phyloP scores from a whole-genome alignment of 2,797 vertebrate species.

The Pseudochromis fuscus region DNA sequence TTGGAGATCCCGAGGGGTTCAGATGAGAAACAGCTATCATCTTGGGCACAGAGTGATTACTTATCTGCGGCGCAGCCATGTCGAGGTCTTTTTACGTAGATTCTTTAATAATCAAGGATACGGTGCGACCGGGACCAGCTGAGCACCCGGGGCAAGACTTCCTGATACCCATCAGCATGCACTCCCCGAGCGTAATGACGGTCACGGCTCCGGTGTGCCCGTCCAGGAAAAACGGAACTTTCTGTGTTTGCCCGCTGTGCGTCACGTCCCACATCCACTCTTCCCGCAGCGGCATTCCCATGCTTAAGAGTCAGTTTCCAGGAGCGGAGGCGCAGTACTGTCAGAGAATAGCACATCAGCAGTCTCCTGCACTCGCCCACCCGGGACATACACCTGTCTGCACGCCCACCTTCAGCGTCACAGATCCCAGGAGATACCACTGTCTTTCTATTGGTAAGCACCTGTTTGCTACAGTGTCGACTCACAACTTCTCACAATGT shows the following conservation, averaged over 20 bases:
- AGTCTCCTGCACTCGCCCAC: constrained; percentile 87
- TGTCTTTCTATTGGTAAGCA: constrained; percentile 95
- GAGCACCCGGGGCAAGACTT: constrained; percentile 92
- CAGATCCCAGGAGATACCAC: constrained; percentile 95
- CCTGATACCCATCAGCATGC: constrained; percentile 94
- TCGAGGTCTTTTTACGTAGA: constrained; percentile 99
- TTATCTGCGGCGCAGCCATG: constrained; percentile 83
- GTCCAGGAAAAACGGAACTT: constrained; percentile 93
- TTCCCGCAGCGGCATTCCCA: constrained; percentile 86
- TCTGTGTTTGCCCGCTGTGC: constrained; percentile 97
- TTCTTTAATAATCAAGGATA: constrained; percentile 98
- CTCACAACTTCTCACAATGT: neutral
- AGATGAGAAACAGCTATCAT: constrained; percentile 80
- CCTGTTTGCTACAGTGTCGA: constrained; percentile 41
- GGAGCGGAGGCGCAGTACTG: constrained; percentile 90
- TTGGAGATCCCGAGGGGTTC: constrained; percentile 87
- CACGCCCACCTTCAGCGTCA: constrained; percentile 92
- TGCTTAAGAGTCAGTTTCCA: constrained; percentile 92
- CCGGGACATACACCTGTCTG: constrained; percentile 84
- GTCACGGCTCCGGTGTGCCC: constrained; percentile 91
- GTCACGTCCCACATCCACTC: constrained; percentile 96
- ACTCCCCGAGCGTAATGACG: constrained; percentile 92
- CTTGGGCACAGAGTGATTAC: constrained; percentile 59
- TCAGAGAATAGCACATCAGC: constrained; percentile 88
- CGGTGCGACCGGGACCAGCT: constrained; percentile 87